Evolutionary conservation across 2,888 invertebrate genomes (phyloP), one percentile per base, ranked within the genome.

Genomic region (Corbicula japonica): DNA sequence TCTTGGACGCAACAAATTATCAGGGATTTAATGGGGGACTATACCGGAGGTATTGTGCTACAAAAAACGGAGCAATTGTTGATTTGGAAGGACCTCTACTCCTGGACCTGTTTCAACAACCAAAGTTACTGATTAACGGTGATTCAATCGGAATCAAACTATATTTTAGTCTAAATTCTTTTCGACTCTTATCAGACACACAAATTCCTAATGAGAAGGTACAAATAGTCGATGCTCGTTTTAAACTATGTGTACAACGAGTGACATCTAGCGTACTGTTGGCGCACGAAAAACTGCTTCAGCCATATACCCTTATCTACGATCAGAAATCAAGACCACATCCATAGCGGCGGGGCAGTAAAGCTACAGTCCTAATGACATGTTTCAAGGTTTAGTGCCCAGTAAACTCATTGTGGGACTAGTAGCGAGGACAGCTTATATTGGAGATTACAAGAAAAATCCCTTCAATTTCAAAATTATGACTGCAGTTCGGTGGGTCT

Each of bases 261-360:
- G 52, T 58, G 3, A 68, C 54, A 15, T 41, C 52, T 8, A 66
- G 30, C 18, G 50, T 78, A 15, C 58, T 75, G 44, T 26, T 84
- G 56, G 76, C 66, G 15, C 63, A 83, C 34, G 56, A 60, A 1
- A 71, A 62, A 50, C n/a, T 76, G 4, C 56, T 80, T 28, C 58
- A 74, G 80, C 78, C 48, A 35, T 78, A 10, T 78, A 76, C 56
- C 80, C 84, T 28, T 79, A 66, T 41, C 23, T 76, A 46, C 50
- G 69, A 4, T 48, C 70, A 35, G 63, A 48, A 4, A 66, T 84
- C 38, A 84, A 78, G 60, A 78, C 76, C 15, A 54, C 60, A 21
- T 62, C 80, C 26, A 48, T 80, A 12, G 66, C 80, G 28, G 18
- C 46, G 12, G 84, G 80, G 15, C 71, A 78, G 44, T 78, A 62